Evolutionary conservation across 2,888 invertebrate species (phyloP).

Genomic region (Volucella inflata): DNA sequence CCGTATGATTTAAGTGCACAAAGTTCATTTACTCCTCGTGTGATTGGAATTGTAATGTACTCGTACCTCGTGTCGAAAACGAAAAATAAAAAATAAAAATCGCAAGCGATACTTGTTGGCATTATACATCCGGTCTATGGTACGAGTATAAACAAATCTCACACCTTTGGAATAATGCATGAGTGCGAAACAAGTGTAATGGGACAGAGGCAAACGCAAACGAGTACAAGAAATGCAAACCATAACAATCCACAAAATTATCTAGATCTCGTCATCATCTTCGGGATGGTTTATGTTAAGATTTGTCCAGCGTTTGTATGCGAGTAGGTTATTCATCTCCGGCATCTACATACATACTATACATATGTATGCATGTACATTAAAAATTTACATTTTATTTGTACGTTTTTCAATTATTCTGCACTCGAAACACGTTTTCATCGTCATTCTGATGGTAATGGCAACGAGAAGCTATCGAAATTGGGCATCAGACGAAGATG

Average conservation of each 20-base stretch:
- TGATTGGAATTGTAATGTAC: constrained; percentile 9
- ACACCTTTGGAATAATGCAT: constrained; percentile 41
- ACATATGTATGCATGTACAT: constrained; percentile 5
- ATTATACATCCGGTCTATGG: constrained; percentile 23
- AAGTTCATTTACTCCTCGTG: constrained; percentile 35
- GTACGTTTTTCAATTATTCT: neutral
- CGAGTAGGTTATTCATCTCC: neutral
- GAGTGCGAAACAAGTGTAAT: constrained; percentile 39
- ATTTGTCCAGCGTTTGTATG: neutral
- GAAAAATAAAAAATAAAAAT: neutral
- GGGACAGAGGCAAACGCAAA: constrained; percentile 21
- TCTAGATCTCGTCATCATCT: constrained; percentile 41
- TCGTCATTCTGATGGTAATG: constrained; percentile 36
- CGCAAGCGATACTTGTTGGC: constrained; percentile 7
- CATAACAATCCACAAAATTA: constrained; percentile 16
- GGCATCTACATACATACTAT: constrained; percentile 18
- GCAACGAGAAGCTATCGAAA: constrained; percentile 20
- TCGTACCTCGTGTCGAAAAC: neutral
- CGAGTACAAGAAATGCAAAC: neutral
- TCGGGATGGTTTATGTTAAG: neutral
- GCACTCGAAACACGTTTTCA: constrained; percentile 63
- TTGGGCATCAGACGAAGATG: neutral
- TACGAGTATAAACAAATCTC: constrained; percentile 22
- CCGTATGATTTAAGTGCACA: neutral
- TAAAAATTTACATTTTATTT: neutral